These are phyloP conservation scores for Chaunax sp. DNA, from an alignment of 2,797 vertebrate species.

Conservation along the genomic window DNA sequence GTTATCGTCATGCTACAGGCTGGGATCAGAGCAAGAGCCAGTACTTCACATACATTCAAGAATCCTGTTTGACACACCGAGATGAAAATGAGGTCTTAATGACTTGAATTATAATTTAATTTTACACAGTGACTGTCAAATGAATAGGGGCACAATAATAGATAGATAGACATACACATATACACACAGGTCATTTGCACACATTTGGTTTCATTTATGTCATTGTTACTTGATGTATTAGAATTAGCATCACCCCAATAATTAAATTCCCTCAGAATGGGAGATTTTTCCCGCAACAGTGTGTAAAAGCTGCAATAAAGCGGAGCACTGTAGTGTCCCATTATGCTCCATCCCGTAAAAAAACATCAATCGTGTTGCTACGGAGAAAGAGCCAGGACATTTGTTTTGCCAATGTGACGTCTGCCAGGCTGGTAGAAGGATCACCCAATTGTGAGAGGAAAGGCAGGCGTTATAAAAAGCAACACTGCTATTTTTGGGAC, in stretches of 20 bases:
- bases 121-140: constrained; percentile 27
- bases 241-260: background rate
- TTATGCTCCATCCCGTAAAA: constrained; percentile 37
- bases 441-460: constrained; percentile 63
- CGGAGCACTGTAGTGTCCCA: no score
- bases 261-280: background rate
- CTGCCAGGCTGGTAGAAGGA: constrained; percentile 19
- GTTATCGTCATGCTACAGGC: constrained; percentile 25
- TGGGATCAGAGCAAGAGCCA: constrained; percentile 18
- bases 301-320: constrained; percentile 19
- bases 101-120: constrained; percentile 22
- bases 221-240: background rate
- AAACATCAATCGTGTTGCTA: constrained; percentile 60
- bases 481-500: constrained; percentile 74
- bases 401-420: constrained; percentile 50
- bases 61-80: constrained; percentile 38
- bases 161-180: background rate
- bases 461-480: constrained; percentile 53
- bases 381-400: constrained; percentile 53
- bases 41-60: constrained; percentile 22
- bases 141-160: background rate
- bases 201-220: background rate
- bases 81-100: constrained; percentile 27
- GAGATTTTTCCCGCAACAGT: constrained; percentile 16
- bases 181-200: background rate